Percentiles rank a stretch among this genome's conserved stretches.
These are phyloP conservation scores for Tenebrosternarchus preto DNA, from an alignment of 2,113 vertebrate species.

Conservation along the genomic window DNA sequence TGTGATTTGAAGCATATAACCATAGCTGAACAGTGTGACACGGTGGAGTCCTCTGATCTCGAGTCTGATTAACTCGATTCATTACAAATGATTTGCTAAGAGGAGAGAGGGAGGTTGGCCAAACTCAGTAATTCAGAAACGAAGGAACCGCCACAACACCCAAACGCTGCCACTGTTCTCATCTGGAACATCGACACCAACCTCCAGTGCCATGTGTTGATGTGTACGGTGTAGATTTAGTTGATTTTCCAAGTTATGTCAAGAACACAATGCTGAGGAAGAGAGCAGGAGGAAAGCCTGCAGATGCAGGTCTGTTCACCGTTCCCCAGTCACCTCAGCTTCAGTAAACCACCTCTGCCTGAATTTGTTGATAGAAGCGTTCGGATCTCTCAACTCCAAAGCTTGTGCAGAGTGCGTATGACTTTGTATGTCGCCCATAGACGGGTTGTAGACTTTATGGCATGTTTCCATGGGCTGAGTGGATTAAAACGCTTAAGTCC, in stretches of 20 bases:
- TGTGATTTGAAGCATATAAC: constrained; percentile 13
- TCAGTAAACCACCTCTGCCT: not conserved
- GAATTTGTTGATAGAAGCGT: not conserved
- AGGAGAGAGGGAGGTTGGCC: constrained; percentile 11
- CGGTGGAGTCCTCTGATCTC: not conserved
- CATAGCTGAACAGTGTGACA: not conserved
- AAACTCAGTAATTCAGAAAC: constrained; percentile 47
- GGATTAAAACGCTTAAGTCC: constrained; percentile 66
- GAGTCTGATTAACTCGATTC: constrained; percentile 21
- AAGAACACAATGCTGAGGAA: not conserved
- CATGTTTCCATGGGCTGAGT: constrained; percentile 26
- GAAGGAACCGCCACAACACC: not conserved
- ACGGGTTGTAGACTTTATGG: constrained; percentile 15
- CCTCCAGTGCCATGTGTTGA: not conserved
- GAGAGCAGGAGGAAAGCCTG: not conserved
- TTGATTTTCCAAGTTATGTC: constrained; percentile 1
- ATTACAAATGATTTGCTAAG: constrained; percentile 20
- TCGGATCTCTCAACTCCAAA: not conserved
- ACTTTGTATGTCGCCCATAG: not conserved
- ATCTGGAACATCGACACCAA: constrained; percentile 4
- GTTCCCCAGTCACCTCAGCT: not conserved
- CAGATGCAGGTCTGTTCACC: not conserved
- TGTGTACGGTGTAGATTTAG: not conserved
- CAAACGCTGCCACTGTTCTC: not conserved
- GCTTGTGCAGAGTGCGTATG: not conserved